These are phyloP conservation scores for Orchesellides sinensis DNA, from an alignment of 2,888 invertebrate genomes.

Conservation along the genomic window DNA sequence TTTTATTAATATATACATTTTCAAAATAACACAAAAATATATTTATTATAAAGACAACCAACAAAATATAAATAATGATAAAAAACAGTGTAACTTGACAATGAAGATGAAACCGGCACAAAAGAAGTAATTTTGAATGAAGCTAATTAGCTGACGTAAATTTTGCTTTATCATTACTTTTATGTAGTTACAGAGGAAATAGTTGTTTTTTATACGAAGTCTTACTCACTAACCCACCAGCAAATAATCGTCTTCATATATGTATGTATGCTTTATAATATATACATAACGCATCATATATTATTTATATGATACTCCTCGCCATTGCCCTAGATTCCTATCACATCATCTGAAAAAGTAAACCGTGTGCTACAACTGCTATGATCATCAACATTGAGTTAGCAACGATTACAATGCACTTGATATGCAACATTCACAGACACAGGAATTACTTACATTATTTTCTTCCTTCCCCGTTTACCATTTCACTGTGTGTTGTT, in stretches of 20 bases:
- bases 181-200: constrained; percentile 2
- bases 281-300: neutral
- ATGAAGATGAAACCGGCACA: no score
- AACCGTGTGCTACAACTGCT: constrained; percentile 50
- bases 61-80: no score
- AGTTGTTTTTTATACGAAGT: neutral
- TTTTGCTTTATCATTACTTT: neutral
- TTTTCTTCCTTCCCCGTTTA: constrained; percentile 32
- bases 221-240: neutral
- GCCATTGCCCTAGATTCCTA: constrained; percentile 60
- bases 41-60: no score
- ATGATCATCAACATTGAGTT: neutral
- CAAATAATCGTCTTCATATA: neutral
- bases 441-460: constrained; percentile 31
- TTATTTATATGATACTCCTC: neutral
- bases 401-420: neutral
- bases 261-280: neutral
- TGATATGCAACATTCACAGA: constrained; percentile 9
- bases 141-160: no score
- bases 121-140: no score
- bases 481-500: constrained; percentile 4
- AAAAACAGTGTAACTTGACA: no score
- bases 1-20: no score
- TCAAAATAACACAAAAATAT: no score
- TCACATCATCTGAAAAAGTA: constrained; percentile 66